These are phyloP conservation scores for Haliaeetus leucogaster DNA, from an alignment of 2,113 vertebrate species.

Conservation along the genomic window DNA sequence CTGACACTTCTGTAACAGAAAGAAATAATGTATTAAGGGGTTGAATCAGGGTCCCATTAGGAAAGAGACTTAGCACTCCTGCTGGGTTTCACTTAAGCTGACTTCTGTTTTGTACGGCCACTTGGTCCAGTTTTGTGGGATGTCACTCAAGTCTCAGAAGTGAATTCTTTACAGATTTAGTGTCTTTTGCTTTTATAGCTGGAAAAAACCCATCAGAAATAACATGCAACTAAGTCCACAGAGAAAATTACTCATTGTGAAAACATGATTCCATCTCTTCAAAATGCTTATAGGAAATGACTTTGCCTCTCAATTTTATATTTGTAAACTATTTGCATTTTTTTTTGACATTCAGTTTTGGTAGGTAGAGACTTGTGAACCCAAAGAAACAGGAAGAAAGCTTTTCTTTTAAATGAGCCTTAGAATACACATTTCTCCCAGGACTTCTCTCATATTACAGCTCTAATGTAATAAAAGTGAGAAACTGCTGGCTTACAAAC, in stretches of 20 bases:
- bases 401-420: background rate
- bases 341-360: background rate
- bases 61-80: background rate
- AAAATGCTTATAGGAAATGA: background rate
- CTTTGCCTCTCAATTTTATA: background rate
- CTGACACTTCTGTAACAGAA: background rate
- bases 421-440: background rate
- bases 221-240: background rate
- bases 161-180: background rate
- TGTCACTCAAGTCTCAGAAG: background rate
- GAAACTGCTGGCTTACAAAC: background rate
- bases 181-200: background rate
- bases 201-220: background rate
- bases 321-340: background rate
- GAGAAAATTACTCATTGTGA: background rate
- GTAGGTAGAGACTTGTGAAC: background rate
- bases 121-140: background rate
- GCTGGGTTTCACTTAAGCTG: background rate
- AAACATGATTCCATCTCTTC: background rate
- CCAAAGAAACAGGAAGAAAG: background rate
- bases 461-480: background rate
- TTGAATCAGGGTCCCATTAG: background rate
- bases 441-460: background rate
- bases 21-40: background rate
- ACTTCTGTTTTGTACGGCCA: background rate